Evolutionary conservation across 1,140 invertebrate species (phyloP).

Genomic region (Plectus sambesii): DNA sequence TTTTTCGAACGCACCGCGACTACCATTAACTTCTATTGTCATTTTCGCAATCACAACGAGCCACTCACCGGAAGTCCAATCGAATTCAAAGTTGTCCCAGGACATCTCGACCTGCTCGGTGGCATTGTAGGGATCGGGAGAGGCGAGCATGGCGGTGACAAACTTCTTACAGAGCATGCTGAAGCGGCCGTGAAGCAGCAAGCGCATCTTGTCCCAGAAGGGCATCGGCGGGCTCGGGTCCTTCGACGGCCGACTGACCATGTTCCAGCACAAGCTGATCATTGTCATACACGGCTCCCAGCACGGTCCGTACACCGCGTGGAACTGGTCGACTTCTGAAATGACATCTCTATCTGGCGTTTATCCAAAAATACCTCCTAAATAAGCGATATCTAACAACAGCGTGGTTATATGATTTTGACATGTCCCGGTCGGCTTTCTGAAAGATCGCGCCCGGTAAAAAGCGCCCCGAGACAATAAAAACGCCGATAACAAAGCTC

Average conservation of each 20-base stretch:
- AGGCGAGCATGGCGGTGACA: conserved; percentile 78
- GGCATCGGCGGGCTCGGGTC: conserved; percentile 85
- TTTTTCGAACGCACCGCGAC: not conserved
- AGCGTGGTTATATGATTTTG: not conserved
- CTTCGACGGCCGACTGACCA: conserved; percentile 70
- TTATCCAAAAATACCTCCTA: conserved; percentile 12
- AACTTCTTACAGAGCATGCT: conserved; percentile 72
- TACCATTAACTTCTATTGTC: not conserved
- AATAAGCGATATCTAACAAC: conserved; percentile 7
- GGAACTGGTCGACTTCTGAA: conserved; percentile 66
- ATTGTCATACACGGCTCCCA: conserved; percentile 97
- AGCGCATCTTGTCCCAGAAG: conserved; percentile 92
- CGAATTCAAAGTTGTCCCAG: conserved; percentile 77
- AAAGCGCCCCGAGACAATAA: not conserved
- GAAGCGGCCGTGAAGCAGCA: conserved; percentile 74
- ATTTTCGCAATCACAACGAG: conserved; percentile 5
- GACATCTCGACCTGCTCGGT: conserved; percentile 97
- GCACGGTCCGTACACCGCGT: conserved; percentile 88
- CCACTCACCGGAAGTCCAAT: conserved; percentile 78
- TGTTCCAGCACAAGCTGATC: conserved; percentile 67
- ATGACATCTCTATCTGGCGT: conserved; percentile 39
- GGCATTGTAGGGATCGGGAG: conserved; percentile 91
- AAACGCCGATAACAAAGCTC: not conserved
- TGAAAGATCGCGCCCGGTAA: not conserved
- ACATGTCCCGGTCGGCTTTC: not conserved